Evolutionary conservation across 2,888 invertebrate genomes (phyloP).

Genomic region (Leptopterna dolabrata): DNA sequence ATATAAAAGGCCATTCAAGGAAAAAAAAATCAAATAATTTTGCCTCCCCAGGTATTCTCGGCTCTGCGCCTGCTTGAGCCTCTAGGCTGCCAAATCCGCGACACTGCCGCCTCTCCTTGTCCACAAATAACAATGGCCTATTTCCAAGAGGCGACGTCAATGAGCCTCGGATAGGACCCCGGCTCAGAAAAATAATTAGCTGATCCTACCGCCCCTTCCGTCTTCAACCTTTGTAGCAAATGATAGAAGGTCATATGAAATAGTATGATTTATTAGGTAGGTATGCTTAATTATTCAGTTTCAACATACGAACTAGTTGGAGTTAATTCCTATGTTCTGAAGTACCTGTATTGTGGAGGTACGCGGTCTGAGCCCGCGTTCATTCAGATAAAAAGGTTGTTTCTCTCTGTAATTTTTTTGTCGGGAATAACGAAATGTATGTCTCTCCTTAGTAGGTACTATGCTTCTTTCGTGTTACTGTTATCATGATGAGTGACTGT

Average conservation of each 20-base stretch:
- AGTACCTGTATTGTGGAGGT: too few species aligned
- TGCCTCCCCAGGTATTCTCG: not conserved
- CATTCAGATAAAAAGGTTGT: too few species aligned
- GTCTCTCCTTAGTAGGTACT: too few species aligned
- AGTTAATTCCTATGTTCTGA: too few species aligned
- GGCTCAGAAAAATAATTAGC: slow-evolving; percentile 31
- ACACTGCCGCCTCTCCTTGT: not conserved
- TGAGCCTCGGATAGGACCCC: slow-evolving; percentile 25
- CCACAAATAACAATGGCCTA: slow-evolving; percentile 49
- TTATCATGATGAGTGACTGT: too few species aligned
- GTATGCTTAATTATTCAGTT: not conserved
- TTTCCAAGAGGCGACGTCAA: slow-evolving; percentile 50
- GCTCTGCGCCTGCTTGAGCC: not conserved
- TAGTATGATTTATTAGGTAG: not conserved
- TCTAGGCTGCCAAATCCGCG: slow-evolving; percentile 30
- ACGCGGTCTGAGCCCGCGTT: too few species aligned
- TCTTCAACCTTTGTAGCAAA: not conserved
- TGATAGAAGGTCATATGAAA: not conserved
- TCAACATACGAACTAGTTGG: too few species aligned
- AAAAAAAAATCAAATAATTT: not conserved
- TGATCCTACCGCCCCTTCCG: not conserved
- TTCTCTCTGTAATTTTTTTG: too few species aligned
- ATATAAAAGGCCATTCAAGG: too few species aligned
- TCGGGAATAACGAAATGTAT: too few species aligned
- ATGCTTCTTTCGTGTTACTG: too few species aligned